Conservation (phyloP, 2,113 vertebrate species). For the Sakesphorus luctuosus region DNA sequence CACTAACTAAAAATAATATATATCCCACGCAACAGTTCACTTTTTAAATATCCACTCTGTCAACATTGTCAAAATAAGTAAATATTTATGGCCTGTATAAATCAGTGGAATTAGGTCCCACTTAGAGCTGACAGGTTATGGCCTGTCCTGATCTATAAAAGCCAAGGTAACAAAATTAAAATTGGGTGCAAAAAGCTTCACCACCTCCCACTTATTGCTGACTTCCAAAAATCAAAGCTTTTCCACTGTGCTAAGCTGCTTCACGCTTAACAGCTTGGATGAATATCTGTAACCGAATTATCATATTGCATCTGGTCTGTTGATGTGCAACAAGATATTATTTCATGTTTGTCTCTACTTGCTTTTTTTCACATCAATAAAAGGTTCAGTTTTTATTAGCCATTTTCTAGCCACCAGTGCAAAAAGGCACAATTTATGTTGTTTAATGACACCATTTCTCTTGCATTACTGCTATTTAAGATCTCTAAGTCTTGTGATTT, state of each 20-base stretch:
- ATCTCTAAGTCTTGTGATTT: neutral
- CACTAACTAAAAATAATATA: neutral
- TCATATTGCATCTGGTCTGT: neutral
- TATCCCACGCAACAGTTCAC: neutral
- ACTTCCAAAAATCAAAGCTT: neutral
- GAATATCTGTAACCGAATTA: neutral
- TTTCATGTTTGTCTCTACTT: neutral
- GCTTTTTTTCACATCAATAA: neutral
- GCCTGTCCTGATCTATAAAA: neutral
- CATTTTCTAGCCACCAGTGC: neutral
- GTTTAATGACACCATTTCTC: neutral
- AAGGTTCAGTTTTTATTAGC: neutral
- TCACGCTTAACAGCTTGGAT: neutral
- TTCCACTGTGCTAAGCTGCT: neutral
- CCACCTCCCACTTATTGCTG: neutral
- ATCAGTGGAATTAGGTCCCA: neutral
- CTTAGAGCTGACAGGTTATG: neutral
- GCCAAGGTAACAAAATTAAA: neutral
- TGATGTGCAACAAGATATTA: neutral
- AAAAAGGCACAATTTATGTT: neutral
- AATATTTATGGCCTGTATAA: neutral
- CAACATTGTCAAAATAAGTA: neutral
- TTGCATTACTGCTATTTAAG: neutral
- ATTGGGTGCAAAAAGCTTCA: neutral
- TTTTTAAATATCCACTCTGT: neutral